phyloP scores from a whole-genome alignment of 2,797 vertebrate genomes.

The Trematomus bernacchii region DNA sequence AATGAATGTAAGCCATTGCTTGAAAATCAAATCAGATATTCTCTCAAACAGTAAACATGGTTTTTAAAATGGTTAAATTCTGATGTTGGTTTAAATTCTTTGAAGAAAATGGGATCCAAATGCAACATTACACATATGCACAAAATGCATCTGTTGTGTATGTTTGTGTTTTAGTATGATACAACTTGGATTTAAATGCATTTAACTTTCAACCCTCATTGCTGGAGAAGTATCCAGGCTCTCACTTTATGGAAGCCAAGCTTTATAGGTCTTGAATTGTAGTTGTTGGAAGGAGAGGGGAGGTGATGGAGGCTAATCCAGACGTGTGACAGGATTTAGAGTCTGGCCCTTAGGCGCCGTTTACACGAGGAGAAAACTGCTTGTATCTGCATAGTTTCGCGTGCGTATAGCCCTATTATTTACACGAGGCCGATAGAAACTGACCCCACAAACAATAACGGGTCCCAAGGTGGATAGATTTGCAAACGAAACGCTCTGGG shows the following conservation, averaged over 20 bases:
- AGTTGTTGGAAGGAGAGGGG: constrained; percentile 23
- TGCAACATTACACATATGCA: no score
- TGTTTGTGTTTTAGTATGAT: constrained; percentile 10
- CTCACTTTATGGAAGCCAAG: constrained; percentile 10
- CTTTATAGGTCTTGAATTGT: constrained; percentile 47
- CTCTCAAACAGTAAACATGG: neutral
- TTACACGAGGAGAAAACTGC: no score
- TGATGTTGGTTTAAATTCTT: neutral
- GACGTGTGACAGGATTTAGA: constrained; percentile 72
- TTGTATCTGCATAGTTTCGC: no score
- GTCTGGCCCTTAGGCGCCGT: constrained; percentile 39
- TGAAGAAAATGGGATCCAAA: no score
- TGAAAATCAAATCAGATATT: neutral
- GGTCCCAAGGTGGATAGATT: no score
- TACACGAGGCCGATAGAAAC: no score
- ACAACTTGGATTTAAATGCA: neutral
- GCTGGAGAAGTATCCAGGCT: neutral
- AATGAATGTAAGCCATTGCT: neutral
- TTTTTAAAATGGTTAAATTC: neutral
- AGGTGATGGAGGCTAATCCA: constrained; percentile 57
- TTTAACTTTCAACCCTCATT: constrained; percentile 8
- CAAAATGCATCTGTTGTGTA: neutral
- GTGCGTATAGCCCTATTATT: no score
- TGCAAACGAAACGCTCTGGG: no score
- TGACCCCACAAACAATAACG: no score